phyloP scores from a whole-genome alignment of 2,888 invertebrate genomes.

The Oscheius sp. region DNA sequence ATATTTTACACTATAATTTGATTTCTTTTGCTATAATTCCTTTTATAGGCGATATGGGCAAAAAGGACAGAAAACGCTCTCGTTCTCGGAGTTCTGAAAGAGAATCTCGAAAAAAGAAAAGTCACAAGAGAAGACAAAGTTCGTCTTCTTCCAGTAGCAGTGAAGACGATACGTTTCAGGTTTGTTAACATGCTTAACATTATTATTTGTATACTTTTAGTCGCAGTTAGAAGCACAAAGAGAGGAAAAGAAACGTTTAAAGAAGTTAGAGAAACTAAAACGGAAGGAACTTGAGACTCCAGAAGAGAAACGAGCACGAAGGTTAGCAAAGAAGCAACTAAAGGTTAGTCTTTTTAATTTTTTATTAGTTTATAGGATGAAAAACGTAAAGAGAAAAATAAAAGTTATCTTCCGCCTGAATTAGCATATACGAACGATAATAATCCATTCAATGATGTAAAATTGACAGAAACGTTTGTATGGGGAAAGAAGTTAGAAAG shows the following conservation, averaged over 20 bases:
- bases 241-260: constrained; percentile 45
- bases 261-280: constrained; percentile 71
- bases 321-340: constrained; percentile 82
- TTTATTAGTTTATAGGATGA: constrained; percentile 4
- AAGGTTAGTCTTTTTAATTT: constrained; percentile 43
- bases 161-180: constrained; percentile 13
- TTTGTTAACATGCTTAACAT: background rate
- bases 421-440: constrained; percentile 91
- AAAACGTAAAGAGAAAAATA: constrained; percentile 71
- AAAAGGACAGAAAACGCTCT: constrained; percentile 17
- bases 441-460: constrained; percentile 97
- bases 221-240: constrained; percentile 15
- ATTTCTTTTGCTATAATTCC: background rate
- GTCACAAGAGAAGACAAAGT: background rate
- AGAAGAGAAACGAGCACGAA: constrained; percentile 86
- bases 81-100: constrained; percentile 11
- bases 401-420: constrained; percentile 78
- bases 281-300: constrained; percentile 90
- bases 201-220: constrained; percentile 11
- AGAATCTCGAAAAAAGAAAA: constrained; percentile 11
- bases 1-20: background rate
- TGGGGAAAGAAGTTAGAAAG: constrained; percentile 96
- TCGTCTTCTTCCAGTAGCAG: constrained; percentile 10
- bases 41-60: constrained; percentile 32
- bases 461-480: constrained; percentile 90